Evolutionary conservation across 2,113 vertebrate genomes (phyloP).

Genomic region (Hydrochoerus hydrochaeris): DNA sequence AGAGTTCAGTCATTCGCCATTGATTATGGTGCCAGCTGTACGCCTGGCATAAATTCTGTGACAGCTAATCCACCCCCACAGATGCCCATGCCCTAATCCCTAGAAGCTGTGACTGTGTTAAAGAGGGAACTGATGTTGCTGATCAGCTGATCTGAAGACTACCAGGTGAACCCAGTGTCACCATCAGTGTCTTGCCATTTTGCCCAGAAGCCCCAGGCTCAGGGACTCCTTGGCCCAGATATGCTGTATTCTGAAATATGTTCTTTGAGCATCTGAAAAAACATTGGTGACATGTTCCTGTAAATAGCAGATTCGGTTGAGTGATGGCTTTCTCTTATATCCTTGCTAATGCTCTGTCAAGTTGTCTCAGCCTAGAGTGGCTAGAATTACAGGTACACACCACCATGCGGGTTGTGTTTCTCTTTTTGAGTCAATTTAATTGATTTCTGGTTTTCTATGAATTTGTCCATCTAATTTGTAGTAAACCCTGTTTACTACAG

Average conservation of each 20-base stretch:
- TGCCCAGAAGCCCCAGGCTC: neutral
- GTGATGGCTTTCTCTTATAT: neutral
- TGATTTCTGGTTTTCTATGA: neutral
- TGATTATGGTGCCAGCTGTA: neutral
- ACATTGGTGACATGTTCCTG: neutral
- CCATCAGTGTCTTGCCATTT: neutral
- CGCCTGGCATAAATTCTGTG: neutral
- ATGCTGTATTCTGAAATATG: neutral
- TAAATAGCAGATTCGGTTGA: neutral
- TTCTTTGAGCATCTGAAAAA: neutral
- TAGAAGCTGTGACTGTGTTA: neutral
- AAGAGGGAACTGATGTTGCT: neutral
- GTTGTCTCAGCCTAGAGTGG: neutral
- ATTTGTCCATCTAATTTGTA: neutral
- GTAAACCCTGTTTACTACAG: neutral
- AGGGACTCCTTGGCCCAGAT: neutral
- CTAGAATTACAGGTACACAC: no score
- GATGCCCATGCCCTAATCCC: neutral
- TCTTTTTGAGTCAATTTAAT: neutral
- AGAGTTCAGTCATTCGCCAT: accelerated
- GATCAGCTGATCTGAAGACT: neutral
- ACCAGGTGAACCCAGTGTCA: neutral
- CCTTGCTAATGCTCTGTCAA: neutral
- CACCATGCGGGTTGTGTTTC: no score
- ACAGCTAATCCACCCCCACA: neutral